Evolutionary conservation across 2,797 vertebrate species (phyloP).

Genomic region (Arnoldichthys spilopterus): DNA sequence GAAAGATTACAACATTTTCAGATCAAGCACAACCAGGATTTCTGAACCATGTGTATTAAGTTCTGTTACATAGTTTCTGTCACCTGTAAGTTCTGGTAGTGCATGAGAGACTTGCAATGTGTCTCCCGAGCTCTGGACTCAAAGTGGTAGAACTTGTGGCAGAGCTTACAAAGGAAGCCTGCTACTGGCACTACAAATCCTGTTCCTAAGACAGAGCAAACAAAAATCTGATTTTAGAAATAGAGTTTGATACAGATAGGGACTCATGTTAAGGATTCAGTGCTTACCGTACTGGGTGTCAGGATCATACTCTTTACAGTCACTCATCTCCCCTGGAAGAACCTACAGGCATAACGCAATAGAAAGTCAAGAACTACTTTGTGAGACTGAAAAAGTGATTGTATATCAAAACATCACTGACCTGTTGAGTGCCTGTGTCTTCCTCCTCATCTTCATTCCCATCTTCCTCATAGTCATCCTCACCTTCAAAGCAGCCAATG

Average conservation of each 20-base stretch:
- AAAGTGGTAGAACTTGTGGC: constrained; percentile 88
- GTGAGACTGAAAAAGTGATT: background rate
- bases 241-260: background rate
- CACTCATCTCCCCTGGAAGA: constrained; percentile 23
- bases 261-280: background rate
- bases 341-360: constrained; percentile 21
- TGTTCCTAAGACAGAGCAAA: constrained; percentile 75
- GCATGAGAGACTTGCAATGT: constrained; percentile 86
- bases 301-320: constrained; percentile 52
- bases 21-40: background rate
- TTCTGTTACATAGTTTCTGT: background rate
- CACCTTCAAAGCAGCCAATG: constrained; percentile 91
- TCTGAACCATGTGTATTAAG: background rate
- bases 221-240: background rate
- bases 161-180: constrained; percentile 86
- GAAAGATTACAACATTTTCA: background rate
- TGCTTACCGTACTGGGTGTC: constrained; percentile 63
- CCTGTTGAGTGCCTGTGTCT: constrained; percentile 62
- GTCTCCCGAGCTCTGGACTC: constrained; percentile 81
- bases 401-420: constrained; percentile 1
- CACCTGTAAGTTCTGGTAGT: constrained; percentile 89
- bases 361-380: background rate
- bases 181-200: constrained; percentile 86
- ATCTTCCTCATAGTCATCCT: constrained; percentile 80
- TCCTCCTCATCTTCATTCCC: constrained; percentile 60